phyloP scores from a whole-genome alignment of 2,113 vertebrate species.

The Taxidea taxus region DNA sequence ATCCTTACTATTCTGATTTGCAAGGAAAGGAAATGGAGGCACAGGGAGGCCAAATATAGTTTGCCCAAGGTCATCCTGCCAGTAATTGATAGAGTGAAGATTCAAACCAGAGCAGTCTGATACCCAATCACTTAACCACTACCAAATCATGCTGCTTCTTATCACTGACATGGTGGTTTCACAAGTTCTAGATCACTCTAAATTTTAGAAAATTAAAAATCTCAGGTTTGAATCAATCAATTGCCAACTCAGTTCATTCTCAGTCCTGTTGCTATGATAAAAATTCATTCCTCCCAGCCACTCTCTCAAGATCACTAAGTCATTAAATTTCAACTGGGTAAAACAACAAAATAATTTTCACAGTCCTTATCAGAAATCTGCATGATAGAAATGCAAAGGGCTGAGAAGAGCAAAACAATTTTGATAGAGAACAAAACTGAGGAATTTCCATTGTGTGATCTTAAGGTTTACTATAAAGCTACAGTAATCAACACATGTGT shows the following conservation, averaged over 20 bases:
- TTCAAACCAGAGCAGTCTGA: not conserved
- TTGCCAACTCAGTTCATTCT: not conserved
- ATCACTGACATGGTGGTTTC: not conserved
- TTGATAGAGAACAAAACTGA: not conserved
- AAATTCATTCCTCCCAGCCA: not conserved
- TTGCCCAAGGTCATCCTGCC: not conserved
- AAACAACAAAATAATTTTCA: not conserved
- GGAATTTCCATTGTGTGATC: not conserved
- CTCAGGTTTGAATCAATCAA: not conserved
- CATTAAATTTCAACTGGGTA: not conserved
- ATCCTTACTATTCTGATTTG: not conserved
- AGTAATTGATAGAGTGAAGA: not conserved
- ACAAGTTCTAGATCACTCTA: not conserved
- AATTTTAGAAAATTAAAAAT: not conserved
- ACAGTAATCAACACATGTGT: not conserved
- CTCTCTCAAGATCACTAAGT: conserved; percentile 24
- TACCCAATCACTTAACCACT: not conserved
- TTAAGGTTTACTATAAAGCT: not conserved
- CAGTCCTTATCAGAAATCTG: not conserved
- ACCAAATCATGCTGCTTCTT: not conserved
- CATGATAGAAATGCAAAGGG: not conserved
- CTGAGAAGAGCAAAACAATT: not conserved
- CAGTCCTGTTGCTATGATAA: not conserved
- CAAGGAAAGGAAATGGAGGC: conserved; percentile 1
- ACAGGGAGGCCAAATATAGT: not conserved